Base-by-base conservation (phyloP, 2,888 invertebrate genomes). In the Lissocephala sabroskyi region DNA sequence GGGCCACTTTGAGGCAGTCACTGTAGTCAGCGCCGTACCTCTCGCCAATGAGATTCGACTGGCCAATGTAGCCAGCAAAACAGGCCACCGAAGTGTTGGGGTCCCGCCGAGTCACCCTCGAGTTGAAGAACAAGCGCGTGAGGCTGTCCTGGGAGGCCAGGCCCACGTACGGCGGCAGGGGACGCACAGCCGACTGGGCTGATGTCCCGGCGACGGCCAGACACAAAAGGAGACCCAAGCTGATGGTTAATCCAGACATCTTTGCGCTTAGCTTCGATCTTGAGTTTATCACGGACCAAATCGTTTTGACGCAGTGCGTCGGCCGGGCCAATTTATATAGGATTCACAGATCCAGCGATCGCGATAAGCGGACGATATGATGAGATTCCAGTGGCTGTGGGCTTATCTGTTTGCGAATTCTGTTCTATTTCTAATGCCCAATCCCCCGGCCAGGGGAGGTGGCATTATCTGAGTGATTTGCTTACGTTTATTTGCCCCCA, bases 61-160 rank as follows among this genome's bases (percentile, higher is more conserved):
- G 59, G 0, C 52, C 51, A 17, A 79, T 79, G 37, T 81, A 80
- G 43, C 79, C 66, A 3, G 58, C 60, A 45, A 80, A 80, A 30
- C 80, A 80, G 32, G 62, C 57, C 41, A 79, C 61, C 6, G 81
- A 68, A 0, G 55, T 55, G n/a, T 37, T 36, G 9, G 80, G 79
- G 55, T 80, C 71, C 10, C 52, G 64, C 4, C 52, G 56, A 1
- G 71, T 63, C 14, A 70, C 52, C n/a, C 64, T 63, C 1, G 80
- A 70, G 23, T 50, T 65, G 9, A 80, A 65, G 45, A 79, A 73
- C 16, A 81, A 49, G 3, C 59, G 62, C 1, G 80, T 65, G 14
- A 80, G 53, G 2, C 75, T 71, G 29, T 79, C 78, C 40, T 62
- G 56, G 1, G 60, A 65, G 36, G 76, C 71, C 19, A 67, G 37